phyloP scores from a whole-genome alignment of 2,888 invertebrate genomes.

The Dione juno region DNA sequence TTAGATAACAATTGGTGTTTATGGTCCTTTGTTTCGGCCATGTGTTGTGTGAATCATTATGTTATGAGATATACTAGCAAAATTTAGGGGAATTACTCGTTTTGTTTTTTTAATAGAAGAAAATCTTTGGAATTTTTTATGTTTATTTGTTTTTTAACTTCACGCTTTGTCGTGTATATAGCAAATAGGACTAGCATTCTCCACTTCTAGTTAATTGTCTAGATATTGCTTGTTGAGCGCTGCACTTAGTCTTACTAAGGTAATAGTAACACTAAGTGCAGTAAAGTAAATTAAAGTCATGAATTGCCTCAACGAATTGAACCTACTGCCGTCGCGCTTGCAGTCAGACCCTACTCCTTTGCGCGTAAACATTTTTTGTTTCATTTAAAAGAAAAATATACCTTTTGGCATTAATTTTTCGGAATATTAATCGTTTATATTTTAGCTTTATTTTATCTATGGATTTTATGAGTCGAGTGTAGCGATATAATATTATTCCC shows the following conservation, averaged over 20 bases:
- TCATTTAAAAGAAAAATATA: no score
- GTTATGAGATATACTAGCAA: conserved; percentile 1
- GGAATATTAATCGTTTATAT: no score
- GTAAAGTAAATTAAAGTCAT: background rate
- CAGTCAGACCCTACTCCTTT: background rate
- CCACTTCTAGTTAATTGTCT: background rate
- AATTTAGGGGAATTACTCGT: background rate
- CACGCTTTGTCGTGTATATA: background rate
- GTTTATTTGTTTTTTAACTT: background rate
- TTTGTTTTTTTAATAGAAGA: background rate
- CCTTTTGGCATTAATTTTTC: no score
- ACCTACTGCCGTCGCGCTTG: background rate
- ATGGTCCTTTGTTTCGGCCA: conserved; percentile 19
- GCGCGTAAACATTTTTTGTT: no score
- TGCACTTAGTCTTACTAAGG: background rate
- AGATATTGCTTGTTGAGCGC: background rate
- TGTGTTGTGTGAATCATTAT: conserved; percentile 16
- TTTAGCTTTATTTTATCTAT: no score
- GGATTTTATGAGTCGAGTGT: no score
- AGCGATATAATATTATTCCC: no score
- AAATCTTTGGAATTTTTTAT: no score
- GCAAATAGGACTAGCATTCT: background rate
- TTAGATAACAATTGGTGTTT: conserved; percentile 27
- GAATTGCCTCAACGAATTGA: background rate
- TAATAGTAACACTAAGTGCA: background rate